Conservation (phyloP, 2,797 vertebrate species). For the Hapalemur alaotrensis region DNA sequence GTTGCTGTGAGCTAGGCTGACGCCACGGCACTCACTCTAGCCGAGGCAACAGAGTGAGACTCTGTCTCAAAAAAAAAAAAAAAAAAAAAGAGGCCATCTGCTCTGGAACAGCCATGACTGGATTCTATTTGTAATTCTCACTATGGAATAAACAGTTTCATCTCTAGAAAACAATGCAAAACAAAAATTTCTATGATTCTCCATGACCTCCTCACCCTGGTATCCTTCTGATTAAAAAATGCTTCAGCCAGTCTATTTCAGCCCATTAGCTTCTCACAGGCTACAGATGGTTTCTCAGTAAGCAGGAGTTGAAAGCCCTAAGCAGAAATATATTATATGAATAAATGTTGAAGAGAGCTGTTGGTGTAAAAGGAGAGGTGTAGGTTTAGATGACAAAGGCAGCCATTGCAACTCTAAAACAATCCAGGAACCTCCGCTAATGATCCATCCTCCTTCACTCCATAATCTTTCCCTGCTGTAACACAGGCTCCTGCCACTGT, state of each 20-base stretch:
- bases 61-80: too few species aligned
- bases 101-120: neutral
- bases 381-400: neutral
- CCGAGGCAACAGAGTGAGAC: too few species aligned
- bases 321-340: conserved; percentile 18
- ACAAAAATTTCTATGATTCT: conserved; percentile 16
- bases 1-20: too few species aligned
- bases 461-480: neutral
- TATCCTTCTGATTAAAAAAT: neutral
- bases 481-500: neutral
- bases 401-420: neutral
- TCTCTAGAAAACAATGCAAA: conserved; percentile 30
- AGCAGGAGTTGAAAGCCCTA: neutral
- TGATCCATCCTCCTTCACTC: neutral
- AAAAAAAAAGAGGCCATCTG: conserved; percentile 18
- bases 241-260: neutral
- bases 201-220: neutral
- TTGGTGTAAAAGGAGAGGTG: neutral
- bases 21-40: too few species aligned
- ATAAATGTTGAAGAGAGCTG: neutral
- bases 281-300: neutral
- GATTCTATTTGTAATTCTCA: conserved; percentile 12
- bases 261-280: neutral
- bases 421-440: neutral
- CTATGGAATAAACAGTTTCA: conserved; percentile 1